phyloP scores from a whole-genome alignment of 2,113 vertebrate species.

The Spea multiplicata region DNA sequence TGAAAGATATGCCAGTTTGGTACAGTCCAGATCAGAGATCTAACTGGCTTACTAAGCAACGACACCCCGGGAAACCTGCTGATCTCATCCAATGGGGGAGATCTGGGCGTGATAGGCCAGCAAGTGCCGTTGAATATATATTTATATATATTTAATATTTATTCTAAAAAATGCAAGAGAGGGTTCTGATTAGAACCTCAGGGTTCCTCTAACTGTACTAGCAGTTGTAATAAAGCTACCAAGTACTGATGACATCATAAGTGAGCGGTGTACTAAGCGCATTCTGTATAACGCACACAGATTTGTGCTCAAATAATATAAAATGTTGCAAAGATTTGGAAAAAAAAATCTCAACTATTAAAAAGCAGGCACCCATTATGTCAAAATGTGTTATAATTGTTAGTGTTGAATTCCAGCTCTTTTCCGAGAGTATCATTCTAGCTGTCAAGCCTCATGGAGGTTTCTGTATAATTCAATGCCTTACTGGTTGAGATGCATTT shows the following conservation, averaged over 20 bases:
- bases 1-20: no score
- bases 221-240: background rate
- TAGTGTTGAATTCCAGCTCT: constrained; percentile 32
- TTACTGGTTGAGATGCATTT: constrained; percentile 47
- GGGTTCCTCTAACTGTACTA: no score
- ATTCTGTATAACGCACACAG: background rate
- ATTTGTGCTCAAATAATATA: background rate
- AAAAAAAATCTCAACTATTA: constrained; percentile 2
- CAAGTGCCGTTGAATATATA: no score
- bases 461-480: constrained; percentile 51
- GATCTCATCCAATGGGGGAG: no score
- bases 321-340: constrained; percentile 2
- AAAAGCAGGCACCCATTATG: constrained; percentile 26
- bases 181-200: no score
- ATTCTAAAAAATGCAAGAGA: no score
- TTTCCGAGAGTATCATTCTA: constrained; percentile 32
- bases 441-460: constrained; percentile 46
- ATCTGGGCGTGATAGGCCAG: no score
- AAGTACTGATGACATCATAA: background rate
- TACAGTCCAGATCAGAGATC: no score
- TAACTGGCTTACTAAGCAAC: no score
- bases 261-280: background rate
- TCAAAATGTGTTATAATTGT: constrained; percentile 37
- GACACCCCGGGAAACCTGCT: no score
- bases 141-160: no score